Percentiles rank a stretch among this genome's conserved stretches.
These are phyloP conservation scores for Volucella zonaria DNA, from an alignment of 2,888 invertebrate species.

Conservation along the genomic window DNA sequence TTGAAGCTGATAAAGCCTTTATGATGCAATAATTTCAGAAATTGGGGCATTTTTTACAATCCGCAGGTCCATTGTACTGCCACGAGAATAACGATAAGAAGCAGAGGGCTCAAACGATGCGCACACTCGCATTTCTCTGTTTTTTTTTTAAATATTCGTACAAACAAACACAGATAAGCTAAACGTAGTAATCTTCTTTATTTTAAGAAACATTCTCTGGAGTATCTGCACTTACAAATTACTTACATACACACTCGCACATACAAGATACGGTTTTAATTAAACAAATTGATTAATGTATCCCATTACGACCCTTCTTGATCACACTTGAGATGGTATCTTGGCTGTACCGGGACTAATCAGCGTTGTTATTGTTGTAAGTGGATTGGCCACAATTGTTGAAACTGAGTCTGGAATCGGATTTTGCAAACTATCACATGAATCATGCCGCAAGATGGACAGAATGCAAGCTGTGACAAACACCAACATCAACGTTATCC, in stretches of 20 bases:
- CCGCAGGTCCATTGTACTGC: constrained; percentile 20
- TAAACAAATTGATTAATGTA: constrained; percentile 3
- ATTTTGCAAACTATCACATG: constrained; percentile 58
- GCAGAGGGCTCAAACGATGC: not conserved
- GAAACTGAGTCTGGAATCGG: constrained; percentile 25
- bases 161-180: constrained; percentile 37
- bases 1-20: constrained; percentile 24
- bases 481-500: constrained; percentile 83
- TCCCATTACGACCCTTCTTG: constrained; percentile 4
- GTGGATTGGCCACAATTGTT: constrained; percentile 42
- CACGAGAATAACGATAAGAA: constrained; percentile 25
- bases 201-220: not conserved
- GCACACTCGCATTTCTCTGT: constrained; percentile 1
- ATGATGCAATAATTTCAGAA: constrained; percentile 59
- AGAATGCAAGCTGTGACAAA: constrained; percentile 83
- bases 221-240: not conserved
- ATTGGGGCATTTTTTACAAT: constrained; percentile 36
- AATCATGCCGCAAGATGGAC: constrained; percentile 76
- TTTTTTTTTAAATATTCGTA: not conserved
- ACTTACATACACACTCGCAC: not conserved
- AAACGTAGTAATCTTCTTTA: not conserved
- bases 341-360: not conserved
- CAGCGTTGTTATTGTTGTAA: constrained; percentile 25
- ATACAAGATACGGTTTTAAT: not conserved
- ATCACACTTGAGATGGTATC: not conserved